phyloP scores from a whole-genome alignment of 2,797 vertebrate species.

The Echeneis naucrates region DNA sequence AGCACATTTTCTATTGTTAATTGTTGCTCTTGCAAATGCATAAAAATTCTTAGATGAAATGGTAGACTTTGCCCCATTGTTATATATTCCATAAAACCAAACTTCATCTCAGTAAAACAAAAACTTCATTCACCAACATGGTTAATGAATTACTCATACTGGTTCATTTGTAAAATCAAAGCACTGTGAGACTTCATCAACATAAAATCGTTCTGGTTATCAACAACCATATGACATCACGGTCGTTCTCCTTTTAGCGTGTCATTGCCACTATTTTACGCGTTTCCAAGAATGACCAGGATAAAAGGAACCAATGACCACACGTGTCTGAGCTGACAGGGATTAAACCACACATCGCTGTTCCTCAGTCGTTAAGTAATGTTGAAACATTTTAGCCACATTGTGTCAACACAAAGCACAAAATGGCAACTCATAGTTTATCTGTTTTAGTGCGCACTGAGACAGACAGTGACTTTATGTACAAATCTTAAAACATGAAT shows the following conservation, averaged over 20 bases:
- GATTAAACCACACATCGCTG: not conserved
- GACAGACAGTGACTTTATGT: conserved; percentile 2
- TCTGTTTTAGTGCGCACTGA: not conserved
- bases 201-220: not conserved
- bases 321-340: not conserved
- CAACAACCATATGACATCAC: not conserved
- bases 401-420: not conserved
- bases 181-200: not conserved
- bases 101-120: not conserved
- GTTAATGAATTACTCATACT: not conserved
- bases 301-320: not conserved
- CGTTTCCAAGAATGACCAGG: too few relatives aligned
- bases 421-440: not conserved
- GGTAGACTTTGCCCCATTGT: not conserved
- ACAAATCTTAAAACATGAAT: conserved; percentile 8
- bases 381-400: not conserved
- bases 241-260: too few relatives aligned
- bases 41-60: not conserved
- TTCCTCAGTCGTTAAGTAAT: not conserved
- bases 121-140: not conserved
- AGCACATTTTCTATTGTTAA: too few relatives aligned
- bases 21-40: not conserved
- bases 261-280: not conserved
- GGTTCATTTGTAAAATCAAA: not conserved
- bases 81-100: not conserved